Percentiles rank a stretch among this genome's conserved stretches.
Conservation (phyloP, 2,888 invertebrate genomes). For the Eupeodes latifasciatus region DNA sequence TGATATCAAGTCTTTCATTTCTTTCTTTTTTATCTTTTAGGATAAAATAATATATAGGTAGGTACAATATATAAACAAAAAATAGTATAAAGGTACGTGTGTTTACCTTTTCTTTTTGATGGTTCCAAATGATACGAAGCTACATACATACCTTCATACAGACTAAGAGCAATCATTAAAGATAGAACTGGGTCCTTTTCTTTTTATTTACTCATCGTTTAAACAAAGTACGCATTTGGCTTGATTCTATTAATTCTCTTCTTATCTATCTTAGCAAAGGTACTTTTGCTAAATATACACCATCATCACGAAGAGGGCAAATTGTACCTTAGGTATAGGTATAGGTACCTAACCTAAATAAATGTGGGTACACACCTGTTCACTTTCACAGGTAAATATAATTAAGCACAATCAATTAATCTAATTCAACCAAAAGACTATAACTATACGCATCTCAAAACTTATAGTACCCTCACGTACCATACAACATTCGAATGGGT, state of each 20-base stretch:
- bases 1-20: constrained; percentile 32
- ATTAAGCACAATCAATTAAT: constrained; percentile 60
- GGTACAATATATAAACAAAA: not conserved
- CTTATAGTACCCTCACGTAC: not conserved
- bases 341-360: too few species aligned
- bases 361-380: constrained; percentile 16
- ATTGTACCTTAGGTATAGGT: not conserved
- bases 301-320: constrained; percentile 1
- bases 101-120: constrained; percentile 17
- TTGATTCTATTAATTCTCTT: constrained; percentile 8
- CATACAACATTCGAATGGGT: not conserved
- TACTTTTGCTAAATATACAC: constrained; percentile 7
- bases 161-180: constrained; percentile 11
- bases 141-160: not conserved
- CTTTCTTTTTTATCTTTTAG: constrained; percentile 30
- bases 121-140: not conserved
- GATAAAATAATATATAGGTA: not conserved
- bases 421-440: constrained; percentile 26
- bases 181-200: not conserved
- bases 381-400: constrained; percentile 21
- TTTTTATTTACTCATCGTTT: constrained; percentile 34
- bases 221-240: constrained; percentile 8
- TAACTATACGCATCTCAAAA: not conserved
- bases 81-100: constrained; percentile 2
- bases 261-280: constrained; percentile 4